These are phyloP conservation scores for Mastigias papua DNA, from an alignment of 30 jellyfish, hydroid and myxozoan genomes.

Conservation along the genomic window DNA sequence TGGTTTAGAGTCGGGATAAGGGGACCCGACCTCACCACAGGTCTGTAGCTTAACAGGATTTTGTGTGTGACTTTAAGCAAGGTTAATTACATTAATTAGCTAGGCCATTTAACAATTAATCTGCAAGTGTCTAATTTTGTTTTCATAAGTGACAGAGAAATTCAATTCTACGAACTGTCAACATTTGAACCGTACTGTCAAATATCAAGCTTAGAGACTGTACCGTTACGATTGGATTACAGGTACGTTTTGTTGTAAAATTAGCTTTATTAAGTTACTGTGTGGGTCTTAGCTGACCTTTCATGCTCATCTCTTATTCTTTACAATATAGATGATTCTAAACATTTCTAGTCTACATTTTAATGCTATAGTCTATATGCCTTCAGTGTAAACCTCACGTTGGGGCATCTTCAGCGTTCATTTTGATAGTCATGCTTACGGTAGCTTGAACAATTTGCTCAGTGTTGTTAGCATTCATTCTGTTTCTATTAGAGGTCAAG, in stretches of 20 bases:
- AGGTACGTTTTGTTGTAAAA: constrained; percentile 56
- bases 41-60: no score
- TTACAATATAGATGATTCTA: background rate
- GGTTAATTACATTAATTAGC: no score
- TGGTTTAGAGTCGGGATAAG: no score
- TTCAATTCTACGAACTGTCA: constrained; percentile 94
- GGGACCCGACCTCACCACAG: no score
- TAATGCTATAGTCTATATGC: background rate
- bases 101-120: background rate
- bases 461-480: no score
- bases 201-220: constrained; percentile 88
- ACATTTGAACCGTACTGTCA: constrained; percentile 95
- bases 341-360: background rate
- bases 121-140: background rate
- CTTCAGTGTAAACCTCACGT: background rate
- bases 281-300: background rate
- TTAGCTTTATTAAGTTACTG: no score
- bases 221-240: constrained; percentile 84
- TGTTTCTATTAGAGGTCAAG: no score
- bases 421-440: no score
- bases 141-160: constrained; percentile 84
- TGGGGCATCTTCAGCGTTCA: background rate
- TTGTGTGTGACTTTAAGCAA: no score
- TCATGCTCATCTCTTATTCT: background rate
- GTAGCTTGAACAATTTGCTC: no score